These are phyloP conservation scores for Beaufortia kweichowensis DNA, from an alignment of 2,113 vertebrate species.

Conservation along the genomic window DNA sequence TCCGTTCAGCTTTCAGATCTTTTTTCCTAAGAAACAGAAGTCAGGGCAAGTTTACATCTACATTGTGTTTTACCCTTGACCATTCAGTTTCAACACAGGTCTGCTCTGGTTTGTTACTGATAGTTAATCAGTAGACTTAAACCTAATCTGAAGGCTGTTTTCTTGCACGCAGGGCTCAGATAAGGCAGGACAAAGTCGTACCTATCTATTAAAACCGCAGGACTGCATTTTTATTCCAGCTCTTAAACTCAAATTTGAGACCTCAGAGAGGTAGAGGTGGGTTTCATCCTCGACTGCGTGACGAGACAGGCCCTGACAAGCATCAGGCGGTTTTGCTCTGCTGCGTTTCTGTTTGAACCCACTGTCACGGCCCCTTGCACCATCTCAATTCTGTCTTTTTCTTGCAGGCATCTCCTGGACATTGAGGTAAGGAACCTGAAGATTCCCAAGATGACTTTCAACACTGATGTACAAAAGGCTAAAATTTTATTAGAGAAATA, in stretches of 20 bases:
- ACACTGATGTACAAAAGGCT: no score
- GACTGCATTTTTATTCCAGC: constrained; percentile 44
- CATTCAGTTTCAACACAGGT: not conserved
- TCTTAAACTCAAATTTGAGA: not conserved
- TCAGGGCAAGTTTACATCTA: not conserved
- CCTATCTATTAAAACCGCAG: constrained; percentile 29
- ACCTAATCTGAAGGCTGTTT: not conserved
- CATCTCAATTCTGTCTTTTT: not conserved
- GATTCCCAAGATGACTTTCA: not conserved
- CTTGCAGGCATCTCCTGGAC: not conserved
- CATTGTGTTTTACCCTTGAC: not conserved
- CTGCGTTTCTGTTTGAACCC: constrained; percentile 21
- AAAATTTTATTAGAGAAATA: no score
- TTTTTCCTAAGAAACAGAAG: not conserved
- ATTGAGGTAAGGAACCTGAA: not conserved
- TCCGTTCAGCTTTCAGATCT: no score
- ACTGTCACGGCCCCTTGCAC: constrained; percentile 9
- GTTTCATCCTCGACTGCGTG: constrained; percentile 10
- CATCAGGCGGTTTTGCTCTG: not conserved
- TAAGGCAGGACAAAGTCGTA: constrained; percentile 49
- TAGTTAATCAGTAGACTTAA: constrained; percentile 22
- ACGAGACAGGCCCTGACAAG: constrained; percentile 34
- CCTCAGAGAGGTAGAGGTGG: not conserved
- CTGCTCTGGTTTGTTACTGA: not conserved
- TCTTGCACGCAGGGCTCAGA: constrained; percentile 31